Conservation (phyloP, 2,888 invertebrate genomes). For the Chironomus tentans region DNA sequence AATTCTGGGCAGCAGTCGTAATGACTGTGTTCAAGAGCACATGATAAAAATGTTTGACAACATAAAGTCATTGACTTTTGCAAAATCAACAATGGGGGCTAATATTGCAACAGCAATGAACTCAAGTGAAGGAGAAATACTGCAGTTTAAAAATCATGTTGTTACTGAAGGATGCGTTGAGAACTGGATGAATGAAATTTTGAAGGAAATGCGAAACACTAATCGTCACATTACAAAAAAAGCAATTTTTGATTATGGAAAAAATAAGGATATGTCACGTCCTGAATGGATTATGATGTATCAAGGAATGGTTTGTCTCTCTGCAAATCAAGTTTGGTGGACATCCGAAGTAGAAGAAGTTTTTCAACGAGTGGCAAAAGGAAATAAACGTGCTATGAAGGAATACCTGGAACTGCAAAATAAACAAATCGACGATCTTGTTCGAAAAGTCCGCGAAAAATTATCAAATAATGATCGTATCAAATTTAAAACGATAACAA, state of each 20-base stretch:
- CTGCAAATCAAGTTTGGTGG: constrained; percentile 91
- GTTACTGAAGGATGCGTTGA: constrained; percentile 75
- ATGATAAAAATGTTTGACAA: constrained; percentile 96
- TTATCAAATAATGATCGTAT: constrained; percentile 70
- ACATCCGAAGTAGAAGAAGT: constrained; percentile 90
- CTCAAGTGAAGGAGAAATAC: constrained; percentile 77
- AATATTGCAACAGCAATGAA: constrained; percentile 72
- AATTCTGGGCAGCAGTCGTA: constrained; percentile 78
- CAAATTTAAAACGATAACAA: constrained; percentile 81
- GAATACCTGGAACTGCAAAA: constrained; percentile 70
- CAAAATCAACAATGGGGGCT: constrained; percentile 54
- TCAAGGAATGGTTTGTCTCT: constrained; percentile 78
- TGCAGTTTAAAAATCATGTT: constrained; percentile 69
- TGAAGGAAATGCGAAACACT: constrained; percentile 73
- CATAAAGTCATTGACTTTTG: constrained; percentile 63
- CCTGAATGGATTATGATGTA: constrained; percentile 84
- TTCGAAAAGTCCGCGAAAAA: constrained; percentile 59
- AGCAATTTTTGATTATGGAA: constrained; percentile 78
- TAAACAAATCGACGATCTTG: constrained; percentile 72
- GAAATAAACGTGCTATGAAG: constrained; percentile 83
- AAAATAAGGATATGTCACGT: constrained; percentile 54
- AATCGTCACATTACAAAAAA: constrained; percentile 80
- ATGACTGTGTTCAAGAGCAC: constrained; percentile 79
- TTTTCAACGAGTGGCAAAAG: constrained; percentile 57
- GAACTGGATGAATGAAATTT: constrained; percentile 83